Evolutionary conservation across 2,113 vertebrate genomes (phyloP), one percentile per base, ranked within the genome.

Genomic region (Carlito syrichta): DNA sequence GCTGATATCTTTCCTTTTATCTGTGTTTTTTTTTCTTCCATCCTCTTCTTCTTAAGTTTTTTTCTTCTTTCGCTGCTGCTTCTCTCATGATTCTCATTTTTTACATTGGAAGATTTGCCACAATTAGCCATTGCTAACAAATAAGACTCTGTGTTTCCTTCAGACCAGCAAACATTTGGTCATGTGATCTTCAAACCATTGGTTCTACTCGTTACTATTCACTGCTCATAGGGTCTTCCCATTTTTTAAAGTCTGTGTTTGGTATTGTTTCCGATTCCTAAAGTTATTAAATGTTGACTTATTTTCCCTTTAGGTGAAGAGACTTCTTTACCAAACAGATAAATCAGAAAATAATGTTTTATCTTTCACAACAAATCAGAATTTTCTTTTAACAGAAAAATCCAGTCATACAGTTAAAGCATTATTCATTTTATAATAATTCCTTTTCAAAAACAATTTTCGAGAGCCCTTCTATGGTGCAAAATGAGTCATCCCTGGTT

Each of bases 261-360:
- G 69, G n/a, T 27, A 91, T 58, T 69, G 30, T 90, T 94, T 89
- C 50, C 84, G 87, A 95, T 95, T 91, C 10, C 73, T 89, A 32
- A 95, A 95, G 74, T 77, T 82, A 93, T 93, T 94, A 89, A 38
- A 91, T 79, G 92, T 87, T 95, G 45, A 85, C 56, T 92, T 78
- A 94, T 91, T 86, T 95, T 85, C 54, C 20, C 73, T 91, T 68
- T 94, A 92, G 86, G 54, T 95, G 82, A 89, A 96, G 90, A 54
- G 89, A 92, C 81, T 96, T 60, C 68, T 76, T 93, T 92, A 63
- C 43, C 38, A 79, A 93, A 50, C 30, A 97, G 77, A 91, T 89
- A 81, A 76, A 81, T 97, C 60, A 96, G 88, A 95, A 95, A 95
- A 88, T 50, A 92, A 69, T 50, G 8, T 74, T 96, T 92, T 62